A percentile compares a stretch with the other conserved stretches of the same genome.
These are phyloP conservation scores for Stigmatopora argus DNA, from an alignment of 2,113 vertebrate genomes.

Conservation along the genomic window DNA sequence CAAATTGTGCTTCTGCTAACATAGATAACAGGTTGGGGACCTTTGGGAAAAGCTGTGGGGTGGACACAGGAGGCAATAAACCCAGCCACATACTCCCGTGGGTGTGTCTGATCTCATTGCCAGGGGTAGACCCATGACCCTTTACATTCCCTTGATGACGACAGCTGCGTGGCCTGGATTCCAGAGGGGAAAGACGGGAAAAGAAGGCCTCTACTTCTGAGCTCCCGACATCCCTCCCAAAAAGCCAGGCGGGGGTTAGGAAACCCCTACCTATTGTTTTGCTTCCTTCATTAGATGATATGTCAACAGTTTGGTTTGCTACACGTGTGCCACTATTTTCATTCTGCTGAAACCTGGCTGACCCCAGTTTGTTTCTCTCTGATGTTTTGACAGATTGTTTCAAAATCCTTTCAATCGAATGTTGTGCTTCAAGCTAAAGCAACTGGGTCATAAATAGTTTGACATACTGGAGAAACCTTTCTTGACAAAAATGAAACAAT, in stretches of 20 bases:
- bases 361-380: slow-evolving; percentile 48
- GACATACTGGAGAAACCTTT: slow-evolving; percentile 35
- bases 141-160: slow-evolving; percentile 69
- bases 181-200: slow-evolving; percentile 59
- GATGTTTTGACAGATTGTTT: slow-evolving; percentile 75
- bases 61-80: slow-evolving; percentile 47
- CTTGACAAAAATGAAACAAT: slow-evolving; percentile 49
- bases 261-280: slow-evolving; percentile 75
- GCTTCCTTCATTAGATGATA: slow-evolving; percentile 74
- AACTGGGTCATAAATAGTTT: slow-evolving; percentile 39
- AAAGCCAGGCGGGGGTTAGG: slow-evolving; percentile 48
- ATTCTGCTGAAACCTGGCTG: slow-evolving; percentile 54
- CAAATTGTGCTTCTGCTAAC: slow-evolving; percentile 39
- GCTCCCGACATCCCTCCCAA: slow-evolving; percentile 46
- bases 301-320: slow-evolving; percentile 66
- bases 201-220: slow-evolving; percentile 62
- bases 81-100: slow-evolving; percentile 43
- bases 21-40: slow-evolving; percentile 54
- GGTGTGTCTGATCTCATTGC: slow-evolving; percentile 57
- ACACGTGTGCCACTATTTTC: slow-evolving; percentile 73
- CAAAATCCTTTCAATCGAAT: slow-evolving; percentile 64
- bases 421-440: slow-evolving; percentile 41
- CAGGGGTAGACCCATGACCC: slow-evolving; percentile 51
- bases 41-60: slow-evolving; percentile 34
- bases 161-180: slow-evolving; percentile 50